Evolutionary conservation across 2,888 invertebrate genomes (phyloP).

Genomic region (Drosophila formosana): DNA sequence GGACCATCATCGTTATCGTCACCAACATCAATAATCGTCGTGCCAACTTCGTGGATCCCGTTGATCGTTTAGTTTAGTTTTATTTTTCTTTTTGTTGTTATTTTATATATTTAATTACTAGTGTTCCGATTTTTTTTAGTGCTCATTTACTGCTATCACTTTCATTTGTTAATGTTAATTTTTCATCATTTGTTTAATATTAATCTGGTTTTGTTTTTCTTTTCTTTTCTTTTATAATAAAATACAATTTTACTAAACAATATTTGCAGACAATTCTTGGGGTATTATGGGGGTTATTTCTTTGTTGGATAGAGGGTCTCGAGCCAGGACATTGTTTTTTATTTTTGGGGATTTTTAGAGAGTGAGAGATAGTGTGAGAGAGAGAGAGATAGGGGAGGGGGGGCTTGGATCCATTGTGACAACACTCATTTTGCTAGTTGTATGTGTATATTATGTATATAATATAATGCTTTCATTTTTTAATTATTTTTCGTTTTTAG

Average conservation of each 20-base stretch:
- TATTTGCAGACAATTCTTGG: slow-evolving; percentile 36
- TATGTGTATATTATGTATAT: slow-evolving; percentile 49
- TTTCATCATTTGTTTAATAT: slow-evolving; percentile 45
- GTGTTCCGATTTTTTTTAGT: slow-evolving; percentile 49
- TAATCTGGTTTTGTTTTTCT: slow-evolving; percentile 45
- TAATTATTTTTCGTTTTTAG: slow-evolving; percentile 46
- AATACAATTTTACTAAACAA: slow-evolving; percentile 74
- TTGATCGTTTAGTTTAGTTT: slow-evolving; percentile 32
- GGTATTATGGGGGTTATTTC: not conserved
- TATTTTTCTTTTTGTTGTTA: not conserved
- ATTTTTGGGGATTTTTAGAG: not conserved
- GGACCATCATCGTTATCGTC: slow-evolving; percentile 37
- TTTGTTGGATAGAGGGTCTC: not conserved
- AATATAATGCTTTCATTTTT: slow-evolving; percentile 50
- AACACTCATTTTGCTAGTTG: slow-evolving; percentile 46
- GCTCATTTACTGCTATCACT: slow-evolving; percentile 77
- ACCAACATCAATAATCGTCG: slow-evolving; percentile 21
- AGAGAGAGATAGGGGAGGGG: not conserved
- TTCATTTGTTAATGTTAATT: slow-evolving; percentile 66
- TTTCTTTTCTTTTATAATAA: slow-evolving; percentile 49
- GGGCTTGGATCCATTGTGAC: slow-evolving; percentile 25
- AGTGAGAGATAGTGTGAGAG: not conserved
- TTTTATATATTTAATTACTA: slow-evolving; percentile 47
- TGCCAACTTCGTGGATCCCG: slow-evolving; percentile 24
- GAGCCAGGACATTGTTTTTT: not conserved